A percentile compares a stretch with the other conserved stretches of the same genome.
Conservation (phyloP, 2,113 vertebrate genomes). For the Quiscalus mexicanus region DNA sequence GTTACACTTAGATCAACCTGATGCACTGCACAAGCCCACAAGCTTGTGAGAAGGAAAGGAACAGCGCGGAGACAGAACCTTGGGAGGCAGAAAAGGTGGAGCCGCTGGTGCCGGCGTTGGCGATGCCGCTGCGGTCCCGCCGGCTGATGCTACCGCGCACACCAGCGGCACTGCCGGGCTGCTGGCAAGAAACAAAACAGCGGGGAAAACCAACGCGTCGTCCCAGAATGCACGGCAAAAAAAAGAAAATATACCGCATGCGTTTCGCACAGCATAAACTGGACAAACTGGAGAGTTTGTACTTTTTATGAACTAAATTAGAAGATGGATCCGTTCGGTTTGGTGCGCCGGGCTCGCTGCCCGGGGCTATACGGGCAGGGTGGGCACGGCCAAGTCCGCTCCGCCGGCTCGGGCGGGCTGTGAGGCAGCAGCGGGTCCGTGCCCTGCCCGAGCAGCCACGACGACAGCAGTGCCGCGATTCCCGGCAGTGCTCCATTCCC, state of each 20-base stretch:
- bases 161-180: fast-evolving
- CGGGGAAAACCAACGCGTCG: fast-evolving
- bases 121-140: not conserved
- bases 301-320: not conserved
- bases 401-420: not conserved
- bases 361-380: fast-evolving
- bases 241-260: not conserved
- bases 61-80: not conserved
- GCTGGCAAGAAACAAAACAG: not conserved
- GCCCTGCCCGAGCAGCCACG: not conserved
- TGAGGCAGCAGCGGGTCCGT: not conserved
- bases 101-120: fast-evolving
- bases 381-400: no score
- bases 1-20: not conserved
- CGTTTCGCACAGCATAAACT: fast-evolving
- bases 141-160: fast-evolving
- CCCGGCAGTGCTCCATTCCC: fast-evolving
- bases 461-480: not conserved
- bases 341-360: fast-evolving
- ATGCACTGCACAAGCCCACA: not conserved
- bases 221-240: not conserved
- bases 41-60: not conserved
- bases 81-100: not conserved
- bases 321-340: not conserved
- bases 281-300: not conserved